Base-by-base conservation (phyloP, 2,797 vertebrate genomes). In the Chloroceryle amazona region DNA sequence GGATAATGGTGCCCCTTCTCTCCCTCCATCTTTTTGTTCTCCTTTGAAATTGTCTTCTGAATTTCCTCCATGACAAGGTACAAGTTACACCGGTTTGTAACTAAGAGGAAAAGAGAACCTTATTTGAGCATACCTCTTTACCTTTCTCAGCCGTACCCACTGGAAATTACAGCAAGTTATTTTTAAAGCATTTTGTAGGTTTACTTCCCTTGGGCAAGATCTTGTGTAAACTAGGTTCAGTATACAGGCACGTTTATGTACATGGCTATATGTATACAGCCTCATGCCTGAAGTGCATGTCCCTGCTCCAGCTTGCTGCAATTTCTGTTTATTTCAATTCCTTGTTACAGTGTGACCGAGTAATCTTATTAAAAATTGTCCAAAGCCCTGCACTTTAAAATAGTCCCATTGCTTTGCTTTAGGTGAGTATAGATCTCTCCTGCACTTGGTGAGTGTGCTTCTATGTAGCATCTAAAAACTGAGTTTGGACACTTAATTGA, bases 201-300 rank as follows among this genome's bases (percentile, higher is more conserved):
- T 73, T 67, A 15, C 31, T 57, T 61, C 6, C 2, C 3, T 1
- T 33, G 22, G 11, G 33, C 46, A 63, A 2, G 44, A n/a, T 81
- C 58, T 82, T 39, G 10, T 75, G 17, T 76, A 76, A 63, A 75
- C 57, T n/a, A 46, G 18, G 29, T 65, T 92, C 83, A 54, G 35
- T 31, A 61, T 9, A 54, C 1, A 3, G 21, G 25, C 0, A 3
- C 0, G 2, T 37, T 22, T 44, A 9, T 0, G 1, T 58, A 22
- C 55, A 33, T 19, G 44, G 57, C 28, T 4, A 2, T 17, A 6
- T 26, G 29, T 41, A 41, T 68, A 47, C 44, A 74, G 25, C 21
- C 22, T 71, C 18, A 2, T 66, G 52, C 39, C 44, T 88, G 44
- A 63, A 31, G 11, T 52, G 13, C 18, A 3, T 58, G 41, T 3